Conservation (phyloP, 2,797 vertebrate species). For the Silurus aristotelis region DNA sequence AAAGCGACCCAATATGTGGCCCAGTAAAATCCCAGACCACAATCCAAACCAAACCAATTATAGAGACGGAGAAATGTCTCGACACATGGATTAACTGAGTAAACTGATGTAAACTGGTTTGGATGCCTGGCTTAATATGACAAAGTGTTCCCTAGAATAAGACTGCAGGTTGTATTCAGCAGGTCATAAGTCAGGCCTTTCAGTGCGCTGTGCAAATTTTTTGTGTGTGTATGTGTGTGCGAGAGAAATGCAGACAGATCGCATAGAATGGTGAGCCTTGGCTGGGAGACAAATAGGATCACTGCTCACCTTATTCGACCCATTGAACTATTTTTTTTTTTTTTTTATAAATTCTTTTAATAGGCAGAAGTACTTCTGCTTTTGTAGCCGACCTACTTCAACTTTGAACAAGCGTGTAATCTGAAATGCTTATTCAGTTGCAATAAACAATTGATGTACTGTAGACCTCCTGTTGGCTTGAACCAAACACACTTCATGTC, state of each 20-base stretch:
- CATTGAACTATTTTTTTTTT: background rate
- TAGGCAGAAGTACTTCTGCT: background rate
- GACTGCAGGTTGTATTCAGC: background rate
- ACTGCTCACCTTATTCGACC: background rate
- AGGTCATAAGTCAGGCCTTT: slow-evolving; percentile 1
- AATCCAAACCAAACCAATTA: background rate
- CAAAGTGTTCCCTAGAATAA: slow-evolving; percentile 3
- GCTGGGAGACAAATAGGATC: background rate
- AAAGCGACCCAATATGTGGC: too few relatives aligned
- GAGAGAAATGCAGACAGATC: background rate
- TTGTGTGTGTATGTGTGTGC: background rate
- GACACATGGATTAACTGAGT: background rate
- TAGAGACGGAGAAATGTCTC: slow-evolving; percentile 11
- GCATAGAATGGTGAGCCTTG: background rate
- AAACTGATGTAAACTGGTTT: slow-evolving; percentile 14
- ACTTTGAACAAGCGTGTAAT: background rate
- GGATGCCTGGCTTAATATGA: slow-evolving; percentile 30
- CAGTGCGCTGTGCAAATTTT: background rate
- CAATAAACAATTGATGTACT: too few relatives aligned
- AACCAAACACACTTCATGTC: background rate
- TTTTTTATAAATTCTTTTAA: too few relatives aligned
- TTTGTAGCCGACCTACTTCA: background rate
- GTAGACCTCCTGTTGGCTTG: background rate
- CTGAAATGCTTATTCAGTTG: background rate
- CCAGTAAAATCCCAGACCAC: too few relatives aligned